These are phyloP conservation scores for Lochmaea capreae DNA, from an alignment of 2,888 invertebrate species.

Conservation along the genomic window DNA sequence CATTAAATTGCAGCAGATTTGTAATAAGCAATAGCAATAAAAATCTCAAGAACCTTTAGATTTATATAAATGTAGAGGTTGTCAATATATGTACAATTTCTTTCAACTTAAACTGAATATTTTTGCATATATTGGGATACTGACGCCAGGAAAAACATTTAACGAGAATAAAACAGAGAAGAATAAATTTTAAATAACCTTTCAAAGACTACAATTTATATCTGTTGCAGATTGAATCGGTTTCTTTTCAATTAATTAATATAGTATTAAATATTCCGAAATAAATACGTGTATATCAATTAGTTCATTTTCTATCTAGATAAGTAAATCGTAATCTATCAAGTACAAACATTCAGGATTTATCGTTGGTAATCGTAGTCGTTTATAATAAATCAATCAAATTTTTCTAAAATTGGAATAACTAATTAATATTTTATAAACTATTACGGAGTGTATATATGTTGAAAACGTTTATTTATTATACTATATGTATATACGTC, in stretches of 20 bases:
- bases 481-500: background rate
- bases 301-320: slow-evolving; percentile 48
- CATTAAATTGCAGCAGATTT: background rate
- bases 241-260: slow-evolving; percentile 50
- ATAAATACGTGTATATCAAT: slow-evolving; percentile 51
- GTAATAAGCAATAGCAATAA: too few species aligned
- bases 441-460: slow-evolving; percentile 20
- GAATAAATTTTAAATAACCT: slow-evolving; percentile 26
- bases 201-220: slow-evolving; percentile 50
- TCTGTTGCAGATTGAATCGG: slow-evolving; percentile 49
- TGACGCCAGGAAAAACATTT: background rate
- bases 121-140: slow-evolving; percentile 5
- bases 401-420: slow-evolving; percentile 36
- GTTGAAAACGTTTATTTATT: slow-evolving; percentile 1
- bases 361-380: slow-evolving; percentile 48
- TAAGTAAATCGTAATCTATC: slow-evolving; percentile 33
- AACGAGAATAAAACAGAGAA: slow-evolving; percentile 4
- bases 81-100: background rate
- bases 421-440: slow-evolving; percentile 25
- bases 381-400: slow-evolving; percentile 44
- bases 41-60: background rate
- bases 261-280: slow-evolving; percentile 50
- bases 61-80: background rate
- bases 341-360: slow-evolving; percentile 46
- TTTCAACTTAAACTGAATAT: slow-evolving; percentile 1